Evolutionary conservation across 2,888 invertebrate genomes (phyloP), one percentile per base, ranked within the genome.

Genomic region (Nemapogon koenigi): DNA sequence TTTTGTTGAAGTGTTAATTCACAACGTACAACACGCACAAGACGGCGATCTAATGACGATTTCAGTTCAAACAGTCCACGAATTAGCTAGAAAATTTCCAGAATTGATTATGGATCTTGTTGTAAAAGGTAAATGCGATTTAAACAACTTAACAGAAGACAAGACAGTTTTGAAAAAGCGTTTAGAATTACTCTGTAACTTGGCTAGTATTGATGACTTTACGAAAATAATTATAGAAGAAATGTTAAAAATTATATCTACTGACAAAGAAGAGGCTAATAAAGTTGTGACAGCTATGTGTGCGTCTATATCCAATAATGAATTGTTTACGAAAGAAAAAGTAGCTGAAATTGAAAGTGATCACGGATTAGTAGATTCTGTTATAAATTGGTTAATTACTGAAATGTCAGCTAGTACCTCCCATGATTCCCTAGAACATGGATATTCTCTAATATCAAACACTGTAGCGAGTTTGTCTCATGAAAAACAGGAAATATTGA

Each of bases 1-100:
- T n/a, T 63, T 85, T 40, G 81, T 84, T 40, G 71, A 81, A 44
- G 59, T 72, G 42, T 59, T 87, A 27, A 67, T 72, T 6, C 57
- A 72, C 35, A 69, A 79, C 38, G 58, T 85, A 13, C 76, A 82
- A 38, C 53, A 60, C 41, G 64, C 68, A 10, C 61, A 63, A 41
- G 66, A 75, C 8, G 57, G 63, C 37, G 62, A 69, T n/a, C 48
- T 83, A 11, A 61, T 80, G 14, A 59, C 55, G 38, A 54, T 71
- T 0, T 69, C 82, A 42, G 64, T 83, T 2, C 57, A 66, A 47
- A 75, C 82, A 15, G 61, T 86, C n/a, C 72, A 81, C 44, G 60
- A 63, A 19, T 78, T 84, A 39, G 80, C 82, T 1, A 59, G 59
- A 41, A 65, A 69, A 40, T 81, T 83, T 59, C 81, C 83, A 0